A percentile compares a stretch with the other conserved stretches of the same genome.
Evolutionary conservation across 2,797 vertebrate species (phyloP).

Genomic region (Ispidina picta): DNA sequence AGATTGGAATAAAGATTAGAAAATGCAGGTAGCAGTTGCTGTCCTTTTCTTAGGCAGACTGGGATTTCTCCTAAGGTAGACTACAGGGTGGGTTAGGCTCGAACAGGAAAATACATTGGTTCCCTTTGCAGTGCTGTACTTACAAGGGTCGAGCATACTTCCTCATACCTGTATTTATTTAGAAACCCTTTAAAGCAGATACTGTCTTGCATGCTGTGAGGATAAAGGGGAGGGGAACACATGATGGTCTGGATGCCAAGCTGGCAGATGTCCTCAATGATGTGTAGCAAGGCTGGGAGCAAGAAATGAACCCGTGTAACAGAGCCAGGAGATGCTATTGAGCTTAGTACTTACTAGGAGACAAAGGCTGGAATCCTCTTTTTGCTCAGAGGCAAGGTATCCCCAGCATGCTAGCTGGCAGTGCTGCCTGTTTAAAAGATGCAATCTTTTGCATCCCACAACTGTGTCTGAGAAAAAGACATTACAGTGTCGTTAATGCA

Average conservation of each 20-base stretch:
- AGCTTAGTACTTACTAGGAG: not conserved
- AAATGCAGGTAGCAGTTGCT: not conserved
- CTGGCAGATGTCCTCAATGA: conserved; percentile 29
- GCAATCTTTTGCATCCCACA: not conserved
- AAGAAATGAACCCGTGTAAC: not conserved
- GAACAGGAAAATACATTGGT: not conserved
- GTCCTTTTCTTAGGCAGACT: not conserved
- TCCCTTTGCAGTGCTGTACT: not conserved
- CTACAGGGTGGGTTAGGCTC: not conserved
- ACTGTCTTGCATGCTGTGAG: not conserved
- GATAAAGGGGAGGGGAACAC: not conserved
- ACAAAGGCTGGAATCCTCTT: conserved; percentile 10
- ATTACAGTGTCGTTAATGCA: not conserved
- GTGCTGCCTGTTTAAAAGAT: not conserved
- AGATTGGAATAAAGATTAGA: not conserved
- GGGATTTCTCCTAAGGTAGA: not conserved
- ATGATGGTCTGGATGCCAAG: conserved; percentile 6
- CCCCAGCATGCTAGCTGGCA: not conserved
- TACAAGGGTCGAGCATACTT: not conserved
- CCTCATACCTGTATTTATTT: not conserved
- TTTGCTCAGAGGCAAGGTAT: conserved; percentile 31
- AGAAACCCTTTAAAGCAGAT: not conserved
- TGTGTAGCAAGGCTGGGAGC: not conserved
- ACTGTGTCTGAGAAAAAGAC: not conserved
- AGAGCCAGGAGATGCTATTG: not conserved